These are phyloP conservation scores for Mesopsocus fuscifrons DNA, from an alignment of 2,888 invertebrate species.

Conservation along the genomic window DNA sequence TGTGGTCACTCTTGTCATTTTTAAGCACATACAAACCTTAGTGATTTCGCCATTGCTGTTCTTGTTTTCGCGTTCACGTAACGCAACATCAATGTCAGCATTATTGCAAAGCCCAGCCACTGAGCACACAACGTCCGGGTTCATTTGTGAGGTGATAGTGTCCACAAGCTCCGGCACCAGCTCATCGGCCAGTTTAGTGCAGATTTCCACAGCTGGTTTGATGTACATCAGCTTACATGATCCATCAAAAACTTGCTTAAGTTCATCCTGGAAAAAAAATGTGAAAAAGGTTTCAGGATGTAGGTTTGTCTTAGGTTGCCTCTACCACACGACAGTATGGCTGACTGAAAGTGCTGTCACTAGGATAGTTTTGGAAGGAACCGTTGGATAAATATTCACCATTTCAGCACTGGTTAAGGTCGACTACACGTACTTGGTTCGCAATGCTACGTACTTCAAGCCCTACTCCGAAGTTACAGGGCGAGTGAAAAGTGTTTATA, in stretches of 20 bases:
- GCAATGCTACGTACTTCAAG: too few relatives aligned
- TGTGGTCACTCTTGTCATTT: too few relatives aligned
- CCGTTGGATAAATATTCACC: background rate
- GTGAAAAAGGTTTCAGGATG: slow-evolving; percentile 4
- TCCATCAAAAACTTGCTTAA: slow-evolving; percentile 73
- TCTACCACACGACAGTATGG: background rate
- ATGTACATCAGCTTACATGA: slow-evolving; percentile 65
- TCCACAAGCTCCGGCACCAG: slow-evolving; percentile 77
- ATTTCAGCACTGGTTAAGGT: too few relatives aligned
- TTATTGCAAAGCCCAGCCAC: slow-evolving; percentile 79
- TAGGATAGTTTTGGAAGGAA: background rate
- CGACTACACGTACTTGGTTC: too few relatives aligned
- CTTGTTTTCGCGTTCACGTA: slow-evolving; percentile 7
- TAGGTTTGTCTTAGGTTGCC: background rate
- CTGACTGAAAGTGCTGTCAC: background rate
- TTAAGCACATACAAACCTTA: too few relatives aligned
- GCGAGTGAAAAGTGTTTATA: too few relatives aligned
- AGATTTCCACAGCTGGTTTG: slow-evolving; percentile 51
- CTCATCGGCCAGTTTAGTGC: slow-evolving; percentile 59
- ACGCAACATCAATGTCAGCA: slow-evolving; percentile 22
- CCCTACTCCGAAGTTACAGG: too few relatives aligned
- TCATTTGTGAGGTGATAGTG: slow-evolving; percentile 75
- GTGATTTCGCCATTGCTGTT: too few relatives aligned
- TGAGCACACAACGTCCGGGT: slow-evolving; percentile 71
- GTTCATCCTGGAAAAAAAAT: slow-evolving; percentile 39